Evolutionary conservation across 2,797 vertebrate genomes (phyloP), one percentile per base, ranked within the genome.

Genomic region (Leptoclinus maculatus): DNA sequence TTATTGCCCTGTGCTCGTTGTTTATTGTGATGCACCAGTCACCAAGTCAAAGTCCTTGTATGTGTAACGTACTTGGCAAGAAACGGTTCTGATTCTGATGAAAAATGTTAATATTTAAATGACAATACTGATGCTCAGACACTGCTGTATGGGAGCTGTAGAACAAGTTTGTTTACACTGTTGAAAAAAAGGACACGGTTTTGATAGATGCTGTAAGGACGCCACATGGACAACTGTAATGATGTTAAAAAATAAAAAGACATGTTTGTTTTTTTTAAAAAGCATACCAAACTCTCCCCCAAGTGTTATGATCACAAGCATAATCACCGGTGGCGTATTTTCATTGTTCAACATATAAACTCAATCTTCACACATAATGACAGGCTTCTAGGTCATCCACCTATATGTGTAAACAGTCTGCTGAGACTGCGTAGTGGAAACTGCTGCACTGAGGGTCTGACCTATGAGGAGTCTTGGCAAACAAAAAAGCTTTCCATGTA

Each of bases 351-450:
- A 71, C 74, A 80, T 71, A 74, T 70, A 83, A 86, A 85, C 69
- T 51, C 66, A 74, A 81, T 76, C 76, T 74, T 80, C 29, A 64
- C 36, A 73, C 82, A 78, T 83, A 78, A 87, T 86, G 53, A 84
- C 45, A 83, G 68, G 66, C 76, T 71, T 74, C 59, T 54, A 38
- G 73, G 72, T 39, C 53, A 53, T 79, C 69, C 76, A 83, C 81
- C 72, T 81, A 78, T 81, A 78, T 56, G 68, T 79, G 57, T 83
- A 77, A 90, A 87, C 82, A 82, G 69, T 76, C 71, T 79, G 71
- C 58, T 49, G 66, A 65, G 62, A 54, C 59, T 47, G 45, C 25
- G 29, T 34, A 74, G 54, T 82, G 77, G 57, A 90, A 86, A 83
- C 39, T 80, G 65, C 49, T 25, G 56, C 43, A 62, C 36, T 29